These are phyloP conservation scores for Ruditapes philippinarum DNA, from an alignment of 1,140 invertebrate genomes.

Conservation along the genomic window DNA sequence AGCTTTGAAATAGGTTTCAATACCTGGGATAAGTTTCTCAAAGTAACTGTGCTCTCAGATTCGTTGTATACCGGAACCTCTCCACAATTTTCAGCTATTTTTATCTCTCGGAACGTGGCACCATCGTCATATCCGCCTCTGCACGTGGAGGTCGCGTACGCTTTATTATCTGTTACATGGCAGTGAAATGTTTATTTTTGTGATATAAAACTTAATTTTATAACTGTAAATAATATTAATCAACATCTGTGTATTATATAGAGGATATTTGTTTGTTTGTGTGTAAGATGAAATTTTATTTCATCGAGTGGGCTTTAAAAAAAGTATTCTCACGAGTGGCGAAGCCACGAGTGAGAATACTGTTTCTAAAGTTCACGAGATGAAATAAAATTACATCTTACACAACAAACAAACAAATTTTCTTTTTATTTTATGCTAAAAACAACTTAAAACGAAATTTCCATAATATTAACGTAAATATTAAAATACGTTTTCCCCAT, in stretches of 20 bases:
- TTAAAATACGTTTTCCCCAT: too few relatives aligned
- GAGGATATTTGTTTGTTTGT: too few relatives aligned
- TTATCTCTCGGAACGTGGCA: not conserved
- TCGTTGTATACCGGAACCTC: not conserved
- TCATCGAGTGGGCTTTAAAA: too few relatives aligned
- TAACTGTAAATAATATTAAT: not conserved
- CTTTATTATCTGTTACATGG: constrained; percentile 33
- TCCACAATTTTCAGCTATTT: not conserved
- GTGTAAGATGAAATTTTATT: too few relatives aligned
- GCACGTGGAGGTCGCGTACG: constrained; percentile 11
- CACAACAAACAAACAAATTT: too few relatives aligned
- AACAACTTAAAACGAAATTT: not conserved
- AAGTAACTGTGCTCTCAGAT: not conserved
- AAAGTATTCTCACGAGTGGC: too few relatives aligned
- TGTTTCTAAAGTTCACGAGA: too few relatives aligned
- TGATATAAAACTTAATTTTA: not conserved
- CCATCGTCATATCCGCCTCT: constrained; percentile 24
- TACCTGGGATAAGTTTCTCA: constrained; percentile 22
- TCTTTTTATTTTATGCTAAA: not conserved
- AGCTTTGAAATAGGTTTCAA: not conserved
- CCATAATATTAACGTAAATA: too few relatives aligned
- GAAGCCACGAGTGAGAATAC: too few relatives aligned
- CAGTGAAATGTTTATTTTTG: not conserved
- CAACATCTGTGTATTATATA: too few relatives aligned
- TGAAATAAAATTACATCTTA: too few relatives aligned